Evolutionary conservation across 2,113 vertebrate genomes (phyloP).

Genomic region (Paramormyrops kingsleyae): DNA sequence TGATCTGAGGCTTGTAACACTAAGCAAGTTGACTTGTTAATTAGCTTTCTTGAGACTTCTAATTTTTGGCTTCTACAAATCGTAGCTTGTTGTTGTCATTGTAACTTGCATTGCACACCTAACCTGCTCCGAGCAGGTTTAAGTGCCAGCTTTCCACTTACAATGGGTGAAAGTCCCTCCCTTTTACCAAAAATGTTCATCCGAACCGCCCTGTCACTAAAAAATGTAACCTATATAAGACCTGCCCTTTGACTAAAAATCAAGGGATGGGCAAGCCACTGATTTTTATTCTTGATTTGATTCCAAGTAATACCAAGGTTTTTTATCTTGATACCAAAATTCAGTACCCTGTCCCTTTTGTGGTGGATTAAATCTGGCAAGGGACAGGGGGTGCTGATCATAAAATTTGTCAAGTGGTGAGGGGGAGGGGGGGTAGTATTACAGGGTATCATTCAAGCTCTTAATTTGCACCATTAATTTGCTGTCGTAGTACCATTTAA

Average conservation of each 20-base stretch:
- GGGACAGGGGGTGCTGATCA: neutral
- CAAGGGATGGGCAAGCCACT: neutral
- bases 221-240: neutral
- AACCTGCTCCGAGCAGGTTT: neutral
- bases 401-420: neutral
- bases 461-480: neutral
- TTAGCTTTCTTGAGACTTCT: neutral
- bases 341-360: neutral
- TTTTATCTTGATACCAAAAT: neutral
- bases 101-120: neutral
- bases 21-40: neutral
- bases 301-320: neutral
- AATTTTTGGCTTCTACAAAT: neutral
- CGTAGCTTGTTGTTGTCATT: neutral
- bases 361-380: neutral
- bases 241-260: neutral
- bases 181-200: neutral
- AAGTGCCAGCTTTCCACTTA: neutral
- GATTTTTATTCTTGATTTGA: neutral
- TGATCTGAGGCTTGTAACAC: neutral
- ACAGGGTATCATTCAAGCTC: neutral
- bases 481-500: neutral
- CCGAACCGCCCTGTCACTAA: neutral
- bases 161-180: neutral
- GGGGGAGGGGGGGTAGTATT: neutral